Conservation (phyloP, 2,888 invertebrate genomes). For the Halictus ligatus region DNA sequence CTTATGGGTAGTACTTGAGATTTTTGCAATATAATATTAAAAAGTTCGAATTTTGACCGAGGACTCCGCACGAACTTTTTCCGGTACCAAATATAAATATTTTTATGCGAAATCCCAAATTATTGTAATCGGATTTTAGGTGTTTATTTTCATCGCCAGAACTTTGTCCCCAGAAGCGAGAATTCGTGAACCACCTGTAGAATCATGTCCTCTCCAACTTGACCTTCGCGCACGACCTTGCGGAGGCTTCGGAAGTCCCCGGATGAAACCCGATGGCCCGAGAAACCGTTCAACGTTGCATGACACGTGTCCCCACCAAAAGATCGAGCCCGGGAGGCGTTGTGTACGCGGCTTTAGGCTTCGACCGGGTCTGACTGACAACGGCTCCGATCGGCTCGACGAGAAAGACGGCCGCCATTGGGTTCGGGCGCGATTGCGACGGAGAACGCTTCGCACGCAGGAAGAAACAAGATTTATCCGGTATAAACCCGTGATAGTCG, state of each 20-base stretch:
- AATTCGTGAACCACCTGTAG: neutral
- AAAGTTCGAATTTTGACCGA: too few species aligned
- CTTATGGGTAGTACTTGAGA: too few species aligned
- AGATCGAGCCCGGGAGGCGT: neutral
- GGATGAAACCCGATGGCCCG: neutral
- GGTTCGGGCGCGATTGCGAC: slow-evolving; percentile 36
- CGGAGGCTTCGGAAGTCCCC: neutral
- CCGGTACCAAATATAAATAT: too few species aligned
- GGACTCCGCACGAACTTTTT: too few species aligned
- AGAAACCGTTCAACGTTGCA: neutral
- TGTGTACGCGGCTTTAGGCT: slow-evolving; percentile 19
- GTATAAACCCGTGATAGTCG: slow-evolving; percentile 78
- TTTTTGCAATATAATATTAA: too few species aligned
- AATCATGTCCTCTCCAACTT: neutral
- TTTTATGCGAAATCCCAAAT: too few species aligned
- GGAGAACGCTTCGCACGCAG: slow-evolving; percentile 68
- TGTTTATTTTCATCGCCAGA: neutral
- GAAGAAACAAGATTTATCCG: slow-evolving; percentile 80
- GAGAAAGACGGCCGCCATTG: slow-evolving; percentile 28
- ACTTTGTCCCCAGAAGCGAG: neutral
- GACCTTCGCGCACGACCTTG: neutral
- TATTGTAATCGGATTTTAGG: too few species aligned
- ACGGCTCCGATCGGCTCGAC: slow-evolving; percentile 46
- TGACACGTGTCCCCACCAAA: slow-evolving; percentile 1
- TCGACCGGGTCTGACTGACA: slow-evolving; percentile 50